These are phyloP conservation scores for Stenodera caucasica DNA, from an alignment of 2,888 invertebrate species.

Conservation along the genomic window DNA sequence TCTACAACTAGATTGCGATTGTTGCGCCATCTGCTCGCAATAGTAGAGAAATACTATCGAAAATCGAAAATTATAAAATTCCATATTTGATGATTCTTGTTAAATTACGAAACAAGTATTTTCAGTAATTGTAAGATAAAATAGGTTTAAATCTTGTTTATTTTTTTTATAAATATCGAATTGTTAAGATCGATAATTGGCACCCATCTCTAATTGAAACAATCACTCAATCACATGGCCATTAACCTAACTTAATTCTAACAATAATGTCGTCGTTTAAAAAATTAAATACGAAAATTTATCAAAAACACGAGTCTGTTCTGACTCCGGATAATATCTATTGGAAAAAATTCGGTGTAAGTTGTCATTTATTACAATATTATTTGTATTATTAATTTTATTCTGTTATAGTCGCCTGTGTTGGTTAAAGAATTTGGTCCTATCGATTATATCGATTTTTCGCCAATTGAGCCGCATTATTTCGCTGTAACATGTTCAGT, in stretches of 20 bases:
- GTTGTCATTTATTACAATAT: conserved; percentile 37
- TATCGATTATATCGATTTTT: conserved; percentile 89
- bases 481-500: conserved; percentile 94
- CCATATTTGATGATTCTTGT: too few species aligned
- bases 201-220: too few species aligned
- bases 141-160: too few species aligned
- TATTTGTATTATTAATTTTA: conserved; percentile 13
- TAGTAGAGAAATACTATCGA: too few species aligned
- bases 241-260: neutral
- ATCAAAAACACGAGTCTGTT: conserved; percentile 66
- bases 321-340: conserved; percentile 78
- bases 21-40: too few species aligned
- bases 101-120: too few species aligned
- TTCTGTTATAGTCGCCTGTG: conserved; percentile 70
- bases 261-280: conserved; percentile 64
- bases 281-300: conserved; percentile 70
- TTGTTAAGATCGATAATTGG: too few species aligned
- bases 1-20: too few species aligned
- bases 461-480: conserved; percentile 84
- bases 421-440: conserved; percentile 90
- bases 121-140: too few species aligned
- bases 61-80: too few species aligned
- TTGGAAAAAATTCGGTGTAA: conserved; percentile 87
- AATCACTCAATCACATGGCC: conserved; percentile 1
- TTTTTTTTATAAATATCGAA: too few species aligned